Evolutionary conservation across 2,797 vertebrate species (phyloP), one percentile per base, ranked within the genome.

Genomic region (Sebastes steindachneri): DNA sequence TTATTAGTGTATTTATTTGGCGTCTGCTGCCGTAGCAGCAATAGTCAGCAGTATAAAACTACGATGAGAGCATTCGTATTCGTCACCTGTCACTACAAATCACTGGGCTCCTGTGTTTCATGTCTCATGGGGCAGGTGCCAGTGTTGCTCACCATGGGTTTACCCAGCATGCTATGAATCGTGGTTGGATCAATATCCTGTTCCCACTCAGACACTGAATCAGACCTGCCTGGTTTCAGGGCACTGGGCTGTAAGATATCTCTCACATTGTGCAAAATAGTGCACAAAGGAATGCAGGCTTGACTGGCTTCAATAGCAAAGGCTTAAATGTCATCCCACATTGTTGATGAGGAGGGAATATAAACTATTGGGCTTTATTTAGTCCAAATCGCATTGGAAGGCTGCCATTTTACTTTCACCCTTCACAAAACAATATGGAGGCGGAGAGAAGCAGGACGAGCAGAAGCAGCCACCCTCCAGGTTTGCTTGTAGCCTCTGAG

Each of bases 111-210:
- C 76, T 79, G 69, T 55, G 53, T 75, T 79, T 78, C 31, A 35
- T 64, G 69, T 83, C 79, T 74, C 73, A 31, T 15, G 62, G 83
- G 78, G 76, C 73, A 74, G 66, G 31, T 76, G 76, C 77, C 75
- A 75, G 70, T 45, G 79, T 82, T 69, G 68, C 75, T 89, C 80
- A 74, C 65, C 55, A 69, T 37, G 63, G 73, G 77, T 86, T 90
- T 84, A 86, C 69, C 79, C 85, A 79, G 71, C 51, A 58, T 76
- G 79, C 86, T 21, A 80, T 91, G 78, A 88, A 88, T 93, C 88
- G 60, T 19, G 26, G 37, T 68, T 68, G 77, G 86, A 94, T 95
- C 92, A 81, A 93, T 94, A 92, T 73, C 72, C 70, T 57, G 70
- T 76, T 91, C 86, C 73, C 76, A 76, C 73, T 79, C 73, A 84